Evolutionary conservation across 2,888 invertebrate species (phyloP), one percentile per base, ranked within the genome.

Genomic region (Lithophane semibrunnea): DNA sequence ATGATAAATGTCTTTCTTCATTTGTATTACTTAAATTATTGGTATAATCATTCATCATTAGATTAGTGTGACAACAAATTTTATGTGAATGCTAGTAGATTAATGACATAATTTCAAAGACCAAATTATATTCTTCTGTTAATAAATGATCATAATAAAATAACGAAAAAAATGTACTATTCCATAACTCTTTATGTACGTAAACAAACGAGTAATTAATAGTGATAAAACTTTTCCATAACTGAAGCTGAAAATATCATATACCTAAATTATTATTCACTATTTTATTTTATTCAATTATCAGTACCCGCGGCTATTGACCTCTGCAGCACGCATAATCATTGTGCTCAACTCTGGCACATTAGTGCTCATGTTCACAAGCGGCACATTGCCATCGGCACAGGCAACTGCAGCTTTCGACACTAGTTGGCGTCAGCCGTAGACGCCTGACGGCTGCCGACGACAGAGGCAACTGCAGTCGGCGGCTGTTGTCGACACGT

Each of bases 301-400:
- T 79, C 56, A 63, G 13, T 13, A 9, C 0, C 12, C 12, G 29
- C 42, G 70, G 79, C 24, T 66, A 64, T 71, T 83, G 80, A 82
- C 70, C 80, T 74, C 54, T 49, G 13, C 21, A 58, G 70, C 21
- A 79, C 79, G 69, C 61, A n/a, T 56, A 10, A 7, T 60, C 12
- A 44, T 18, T 60, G 21, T 75, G 54, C 9, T 44, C 42, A 56
- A 67, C 10, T 1, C 2, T 29, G 16, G 21, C 12, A 16, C 13
- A 21, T 42, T 60, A 16, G 4, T 21, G 8, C 49, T 52, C 18
- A 52, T 52, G 13, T 52, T 18, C 52, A 52, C 18, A 7, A 18
- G 18, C 18, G 18, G 16, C 52, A 52, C 5, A 18, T 52, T 52
- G 52, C 7, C 52, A 8, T 18, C 16, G 18, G 52, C 18, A 52